Conservation (phyloP, 2,797 vertebrate species). For the Columba guinea region DNA sequence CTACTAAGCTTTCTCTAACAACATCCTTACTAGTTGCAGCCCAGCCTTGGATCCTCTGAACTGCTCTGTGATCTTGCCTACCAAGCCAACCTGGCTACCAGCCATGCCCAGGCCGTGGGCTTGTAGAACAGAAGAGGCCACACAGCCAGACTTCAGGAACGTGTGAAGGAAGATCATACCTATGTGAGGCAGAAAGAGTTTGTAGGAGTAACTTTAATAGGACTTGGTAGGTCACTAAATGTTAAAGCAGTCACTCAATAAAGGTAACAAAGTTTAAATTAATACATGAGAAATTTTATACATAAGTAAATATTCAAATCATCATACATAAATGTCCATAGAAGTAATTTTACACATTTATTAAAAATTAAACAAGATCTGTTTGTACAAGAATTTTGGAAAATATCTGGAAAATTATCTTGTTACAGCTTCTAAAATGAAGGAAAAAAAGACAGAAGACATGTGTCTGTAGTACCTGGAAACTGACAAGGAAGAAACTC, state of each 20-base stretch:
- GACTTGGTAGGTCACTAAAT: background rate
- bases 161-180: background rate
- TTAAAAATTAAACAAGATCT: background rate
- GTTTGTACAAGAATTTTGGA: background rate
- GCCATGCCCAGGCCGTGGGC: background rate
- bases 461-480: background rate
- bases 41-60: background rate
- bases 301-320: background rate
- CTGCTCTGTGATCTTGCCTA: background rate
- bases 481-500: background rate
- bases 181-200: background rate
- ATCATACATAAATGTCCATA: background rate
- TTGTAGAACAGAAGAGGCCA: background rate
- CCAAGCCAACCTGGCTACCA: background rate
- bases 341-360: background rate
- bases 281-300: background rate
- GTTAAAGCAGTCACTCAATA: background rate
- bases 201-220: background rate
- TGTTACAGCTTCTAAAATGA: background rate
- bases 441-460: background rate
- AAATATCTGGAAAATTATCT: background rate
- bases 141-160: background rate
- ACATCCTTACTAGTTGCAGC: background rate
- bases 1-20: background rate
- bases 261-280: background rate